Evolutionary conservation across 1,140 invertebrate genomes (phyloP), one percentile per base, ranked within the genome.

Genomic region (Tachypleus tridentatus): DNA sequence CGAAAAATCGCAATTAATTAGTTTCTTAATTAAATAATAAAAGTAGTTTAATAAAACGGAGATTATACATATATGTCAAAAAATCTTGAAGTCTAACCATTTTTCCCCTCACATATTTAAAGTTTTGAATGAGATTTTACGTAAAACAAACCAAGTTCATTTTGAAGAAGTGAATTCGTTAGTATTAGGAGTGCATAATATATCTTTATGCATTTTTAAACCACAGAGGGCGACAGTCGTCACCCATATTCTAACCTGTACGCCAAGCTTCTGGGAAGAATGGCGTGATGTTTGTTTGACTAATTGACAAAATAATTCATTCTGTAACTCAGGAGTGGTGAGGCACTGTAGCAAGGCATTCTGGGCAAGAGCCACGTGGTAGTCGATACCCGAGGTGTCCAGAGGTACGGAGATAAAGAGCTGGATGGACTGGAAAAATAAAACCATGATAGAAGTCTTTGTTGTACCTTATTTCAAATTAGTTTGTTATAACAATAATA

Each of bases 331-430:
- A 61, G 86, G 83, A 74, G 88, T 86, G 71, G 92, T 87, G 59
- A 97, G 80, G 77, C 92, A 95, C 73, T 91, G 87, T 75, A 93
- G 88, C 61, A 97, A 80, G n/a, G 93, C 90, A 77, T 94, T 94
- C 83, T 97, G 93, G 51, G 92, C 93, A 68, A 97, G 80, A 58
- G 91, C 89, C 70, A 97, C 93, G 75, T 97, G 93, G 76, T 95
- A 94, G 78, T 97, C 93, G 72, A 97, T 94, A 71, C 91, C 91
- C 51, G 91, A 89, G 72, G 93, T 89, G 78, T 97, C 93, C 65
- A 97, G 87, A n/a, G 87, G 86, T 69, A 94, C 92, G 47, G 90
- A 94, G 83, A 92, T 93, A 78, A 96, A 97, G 72, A 96, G 81
- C 76, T 95, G 91, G 71, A 91, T 88, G 77, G 91, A 90, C 89